Base-by-base conservation (phyloP, 1,140 invertebrate species). In the Galendromus occidentalis region DNA sequence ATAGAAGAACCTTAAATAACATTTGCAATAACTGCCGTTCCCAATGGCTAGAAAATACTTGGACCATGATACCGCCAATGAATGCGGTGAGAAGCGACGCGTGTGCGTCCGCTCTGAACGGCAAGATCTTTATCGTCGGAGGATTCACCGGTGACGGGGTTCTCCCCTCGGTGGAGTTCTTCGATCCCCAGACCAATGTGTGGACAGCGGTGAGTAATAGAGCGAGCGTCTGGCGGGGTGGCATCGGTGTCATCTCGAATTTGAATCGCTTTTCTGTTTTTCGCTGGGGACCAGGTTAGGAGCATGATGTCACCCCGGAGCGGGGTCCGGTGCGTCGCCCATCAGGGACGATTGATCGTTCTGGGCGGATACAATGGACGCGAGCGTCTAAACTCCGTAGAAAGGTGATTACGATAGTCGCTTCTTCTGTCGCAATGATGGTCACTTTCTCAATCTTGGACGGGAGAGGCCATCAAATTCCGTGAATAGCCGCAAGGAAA, bases 1-100 rank as follows among this genome's bases (percentile, higher is more conserved):
- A 22, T 47, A 14, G 14, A 22, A 18, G 14, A 47, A 25, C 4
- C 7, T 4, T 47, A 47, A 4, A 47, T 14, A 14, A 47, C 28
- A 44, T 12, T 12, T 44, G 42, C 42, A 44, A 12, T 44, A 44
- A 44, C 42, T 44, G 42, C n/a, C n/a, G 42, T 12, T 14, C 42
- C 42, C 42, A n/a, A 44, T 44, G 12, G 12, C n/a, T 44, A 25
- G 70, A 69, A 6, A 79, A 79, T 68, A 78, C 79, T 65, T 71
- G 70, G 70, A 64, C 51, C 4, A 42, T 68, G 6, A 55, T 79
- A 17, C 51, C 73, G 18, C 44, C 69, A 1, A 76, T 76, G 75
- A 69, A 72, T 64, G 44, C 68, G 14, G 68, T 73, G 41, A 66
- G 75, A 22, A 73, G 73, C 42, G 75, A 75, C 65, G 75, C 75